A percentile compares a stretch with the other conserved stretches of the same genome.
Evolutionary conservation across 2,113 vertebrate genomes (phyloP).

Genomic region (Loxodonta africana): DNA sequence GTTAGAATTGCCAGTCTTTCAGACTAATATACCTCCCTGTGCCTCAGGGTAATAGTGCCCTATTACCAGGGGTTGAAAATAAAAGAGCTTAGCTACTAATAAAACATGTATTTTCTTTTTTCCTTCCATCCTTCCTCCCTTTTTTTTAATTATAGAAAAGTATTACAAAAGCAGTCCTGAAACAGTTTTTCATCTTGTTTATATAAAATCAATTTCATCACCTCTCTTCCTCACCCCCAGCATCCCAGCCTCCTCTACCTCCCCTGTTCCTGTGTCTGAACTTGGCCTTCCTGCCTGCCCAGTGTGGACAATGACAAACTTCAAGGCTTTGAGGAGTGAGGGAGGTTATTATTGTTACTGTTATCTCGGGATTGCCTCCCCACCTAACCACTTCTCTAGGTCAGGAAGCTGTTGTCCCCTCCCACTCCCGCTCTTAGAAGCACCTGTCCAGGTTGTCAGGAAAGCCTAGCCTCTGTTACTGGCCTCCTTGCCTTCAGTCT

Average conservation of each 20-base stretch:
- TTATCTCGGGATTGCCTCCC: no score
- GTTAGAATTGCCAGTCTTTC: background rate
- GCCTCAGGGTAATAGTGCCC: background rate
- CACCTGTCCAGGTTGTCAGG: background rate
- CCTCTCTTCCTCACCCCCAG: no score
- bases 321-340: background rate
- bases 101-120: background rate
- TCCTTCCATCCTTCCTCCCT: background rate
- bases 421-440: background rate
- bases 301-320: background rate
- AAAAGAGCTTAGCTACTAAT: background rate
- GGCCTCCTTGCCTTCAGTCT: background rate
- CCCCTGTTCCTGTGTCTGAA: background rate
- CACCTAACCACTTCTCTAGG: background rate
- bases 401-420: background rate
- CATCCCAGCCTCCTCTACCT: accelerated
- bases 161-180: background rate
- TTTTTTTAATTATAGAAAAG: conserved; percentile 9
- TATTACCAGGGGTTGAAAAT: background rate
- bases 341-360: no score
- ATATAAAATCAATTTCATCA: background rate
- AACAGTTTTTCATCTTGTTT: background rate
- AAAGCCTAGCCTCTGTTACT: background rate
- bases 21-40: background rate
- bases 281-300: background rate